Conservation (phyloP, 2,797 vertebrate species). For the Tinamus major region DNA sequence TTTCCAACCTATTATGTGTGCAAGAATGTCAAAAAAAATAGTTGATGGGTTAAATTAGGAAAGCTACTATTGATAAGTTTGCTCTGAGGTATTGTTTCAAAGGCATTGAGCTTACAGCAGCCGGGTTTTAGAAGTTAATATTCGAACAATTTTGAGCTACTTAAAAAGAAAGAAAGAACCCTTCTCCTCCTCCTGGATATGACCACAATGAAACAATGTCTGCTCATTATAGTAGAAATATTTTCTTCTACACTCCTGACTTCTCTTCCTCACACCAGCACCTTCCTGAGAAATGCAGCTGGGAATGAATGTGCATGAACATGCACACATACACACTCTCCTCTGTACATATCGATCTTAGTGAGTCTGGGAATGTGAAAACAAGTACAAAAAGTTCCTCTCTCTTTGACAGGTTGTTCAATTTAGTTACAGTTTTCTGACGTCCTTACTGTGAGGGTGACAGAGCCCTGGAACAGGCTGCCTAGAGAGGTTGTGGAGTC, state of each 20-base stretch:
- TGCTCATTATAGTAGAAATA: not conserved
- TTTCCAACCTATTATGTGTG: not conserved
- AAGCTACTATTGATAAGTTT: not conserved
- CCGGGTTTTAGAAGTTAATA: not conserved
- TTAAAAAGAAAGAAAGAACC: not conserved
- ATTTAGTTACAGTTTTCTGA: conserved; percentile 23
- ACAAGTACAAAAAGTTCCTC: conserved; percentile 37
- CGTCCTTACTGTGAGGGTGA: no score
- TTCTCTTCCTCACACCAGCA: conserved; percentile 50
- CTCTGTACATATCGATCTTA: conserved; percentile 5
- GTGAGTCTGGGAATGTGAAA: conserved; percentile 21
- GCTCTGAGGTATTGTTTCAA: not conserved
- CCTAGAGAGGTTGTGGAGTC: no score
- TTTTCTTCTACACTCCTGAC: conserved; percentile 9
- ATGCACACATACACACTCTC: not conserved
- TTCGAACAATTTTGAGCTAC: not conserved
- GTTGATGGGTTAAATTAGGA: not conserved
- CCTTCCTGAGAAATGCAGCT: not conserved
- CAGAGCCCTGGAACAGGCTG: no score
- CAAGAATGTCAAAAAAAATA: not conserved
- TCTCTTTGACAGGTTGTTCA: conserved; percentile 38
- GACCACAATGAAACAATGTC: not conserved
- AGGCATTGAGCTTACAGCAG: not conserved
- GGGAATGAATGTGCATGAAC: not conserved
- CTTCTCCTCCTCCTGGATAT: not conserved